Conservation (phyloP, 1,140 invertebrate genomes). For the Dendroctonus valens region DNA sequence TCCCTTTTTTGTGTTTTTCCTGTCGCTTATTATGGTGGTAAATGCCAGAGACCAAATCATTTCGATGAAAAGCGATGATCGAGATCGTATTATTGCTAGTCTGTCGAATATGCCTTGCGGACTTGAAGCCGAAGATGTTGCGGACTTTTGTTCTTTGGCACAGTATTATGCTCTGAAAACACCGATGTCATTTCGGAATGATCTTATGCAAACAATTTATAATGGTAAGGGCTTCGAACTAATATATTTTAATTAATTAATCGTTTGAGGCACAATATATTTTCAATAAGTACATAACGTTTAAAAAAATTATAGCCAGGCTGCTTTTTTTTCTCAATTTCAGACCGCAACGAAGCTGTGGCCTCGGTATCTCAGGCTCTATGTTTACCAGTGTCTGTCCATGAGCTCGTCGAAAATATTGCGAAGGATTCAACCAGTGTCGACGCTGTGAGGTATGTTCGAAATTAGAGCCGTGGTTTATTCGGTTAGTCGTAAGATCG, state of each 20-base stretch:
- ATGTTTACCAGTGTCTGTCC: conserved; percentile 89
- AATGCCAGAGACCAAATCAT: conserved; percentile 93
- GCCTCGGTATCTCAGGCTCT: conserved; percentile 77
- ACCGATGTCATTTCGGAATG: conserved; percentile 85
- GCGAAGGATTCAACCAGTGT: conserved; percentile 53
- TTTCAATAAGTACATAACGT: too few species aligned
- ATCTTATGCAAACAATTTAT: conserved; percentile 55
- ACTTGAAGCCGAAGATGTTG: conserved; percentile 90
- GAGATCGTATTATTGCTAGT: conserved; percentile 69
- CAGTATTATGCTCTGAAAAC: conserved; percentile 93
- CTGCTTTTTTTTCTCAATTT: background rate
- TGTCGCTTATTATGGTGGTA: conserved; percentile 92
- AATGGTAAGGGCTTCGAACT: conserved; percentile 35
- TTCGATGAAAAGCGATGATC: conserved; percentile 71
- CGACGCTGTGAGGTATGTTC: conserved; percentile 57
- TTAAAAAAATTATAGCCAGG: too few species aligned
- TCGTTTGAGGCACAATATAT: background rate
- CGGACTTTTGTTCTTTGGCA: conserved; percentile 93
- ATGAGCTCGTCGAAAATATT: conserved; percentile 76
- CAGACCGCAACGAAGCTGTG: conserved; percentile 49
- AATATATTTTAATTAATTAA: background rate
- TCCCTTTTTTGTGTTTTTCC: conserved; percentile 94
- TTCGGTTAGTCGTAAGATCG: background rate
- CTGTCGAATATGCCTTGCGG: conserved; percentile 78
- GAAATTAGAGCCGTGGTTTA: conserved; percentile 1